phyloP scores from a whole-genome alignment of 1,140 invertebrate species.

The Neuroterus valhalla region DNA sequence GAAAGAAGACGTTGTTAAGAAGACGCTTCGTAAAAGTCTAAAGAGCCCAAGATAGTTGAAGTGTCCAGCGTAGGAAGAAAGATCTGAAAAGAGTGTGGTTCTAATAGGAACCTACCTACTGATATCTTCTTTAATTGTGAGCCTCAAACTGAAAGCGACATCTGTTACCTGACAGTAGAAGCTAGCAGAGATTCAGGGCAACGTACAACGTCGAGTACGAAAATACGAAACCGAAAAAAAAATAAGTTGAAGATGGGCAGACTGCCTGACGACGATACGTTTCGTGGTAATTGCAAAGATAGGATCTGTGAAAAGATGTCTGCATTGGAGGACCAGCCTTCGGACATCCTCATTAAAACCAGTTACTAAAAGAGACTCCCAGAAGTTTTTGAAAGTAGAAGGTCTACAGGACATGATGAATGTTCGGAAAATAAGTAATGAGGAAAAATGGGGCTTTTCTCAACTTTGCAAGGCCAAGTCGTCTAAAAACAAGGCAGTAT shows the following conservation, averaged over 20 bases:
- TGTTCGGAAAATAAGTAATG: too few species aligned
- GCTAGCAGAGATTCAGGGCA: conserved; percentile 48
- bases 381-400: too few species aligned
- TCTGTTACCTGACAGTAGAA: conserved; percentile 54
- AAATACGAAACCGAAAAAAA: neutral
- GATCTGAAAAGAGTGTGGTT: conserved; percentile 49
- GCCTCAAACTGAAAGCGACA: conserved; percentile 54
- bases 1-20: conserved; percentile 56
- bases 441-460: too few species aligned
- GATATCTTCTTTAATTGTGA: conserved; percentile 67
- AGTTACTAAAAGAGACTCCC: neutral
- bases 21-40: conserved; percentile 55
- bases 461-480: too few species aligned
- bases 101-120: conserved; percentile 49
- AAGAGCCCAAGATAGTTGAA: conserved; percentile 46
- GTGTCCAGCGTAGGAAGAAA: conserved; percentile 45
- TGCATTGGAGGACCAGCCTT: neutral
- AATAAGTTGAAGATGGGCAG: neutral
- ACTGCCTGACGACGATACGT: neutral
- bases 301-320: neutral
- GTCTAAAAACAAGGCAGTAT: too few species aligned
- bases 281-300: conserved; percentile 9
- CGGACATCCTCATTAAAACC: neutral
- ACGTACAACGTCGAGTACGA: neutral
- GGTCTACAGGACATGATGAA: too few species aligned